Evolutionary conservation across 2,797 vertebrate genomes (phyloP), one percentile per base, ranked within the genome.

Genomic region (Hippopotamyrus pictus): DNA sequence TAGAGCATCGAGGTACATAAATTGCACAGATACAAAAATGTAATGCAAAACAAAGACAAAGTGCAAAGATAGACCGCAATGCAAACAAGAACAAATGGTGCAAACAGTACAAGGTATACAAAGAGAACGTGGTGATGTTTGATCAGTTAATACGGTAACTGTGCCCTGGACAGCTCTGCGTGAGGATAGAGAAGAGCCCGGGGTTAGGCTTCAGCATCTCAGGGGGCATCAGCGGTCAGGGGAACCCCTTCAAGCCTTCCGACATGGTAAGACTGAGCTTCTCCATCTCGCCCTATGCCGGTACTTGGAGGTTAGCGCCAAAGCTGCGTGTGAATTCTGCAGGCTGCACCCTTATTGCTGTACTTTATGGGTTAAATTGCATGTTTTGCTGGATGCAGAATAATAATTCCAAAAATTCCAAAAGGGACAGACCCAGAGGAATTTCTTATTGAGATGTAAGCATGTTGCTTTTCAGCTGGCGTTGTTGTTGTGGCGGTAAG

Each of bases 161-260:
- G 22, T 53, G 57, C 17, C 86, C 22, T 87, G 76, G n/a, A 48
- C 91, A 99, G 99, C 95, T 99, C 94, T 99, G 98, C 96, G 98
- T 99, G 93, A 97, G 98, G 95, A 99, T 99, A 97, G 99, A 99
- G 96, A 99, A 99, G 96, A 99, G 99, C 92, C 99, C 99, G 62
- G 99, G 98, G 92, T 98, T 99, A 89, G 99, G 99, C 90, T 99
- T 99, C 95, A 99, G 98, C 92, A 99, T 99, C 97, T 99, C 98
- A 94, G 99, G 99, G 93, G 99, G 99, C 95, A 98, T 99, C 95
- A 99, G 99, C 62, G 98, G 98, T 93, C 99, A 99, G 95, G 98
- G 98, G 93, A 99, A 99, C 95, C 99, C 99, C 91, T 99, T 99
- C 97, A 99, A 99, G 96, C 99, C 99, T 92, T 99, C 99, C 50